phyloP scores from a whole-genome alignment of 2,113 vertebrate species.

The Leptobrachium ailaonicum region DNA sequence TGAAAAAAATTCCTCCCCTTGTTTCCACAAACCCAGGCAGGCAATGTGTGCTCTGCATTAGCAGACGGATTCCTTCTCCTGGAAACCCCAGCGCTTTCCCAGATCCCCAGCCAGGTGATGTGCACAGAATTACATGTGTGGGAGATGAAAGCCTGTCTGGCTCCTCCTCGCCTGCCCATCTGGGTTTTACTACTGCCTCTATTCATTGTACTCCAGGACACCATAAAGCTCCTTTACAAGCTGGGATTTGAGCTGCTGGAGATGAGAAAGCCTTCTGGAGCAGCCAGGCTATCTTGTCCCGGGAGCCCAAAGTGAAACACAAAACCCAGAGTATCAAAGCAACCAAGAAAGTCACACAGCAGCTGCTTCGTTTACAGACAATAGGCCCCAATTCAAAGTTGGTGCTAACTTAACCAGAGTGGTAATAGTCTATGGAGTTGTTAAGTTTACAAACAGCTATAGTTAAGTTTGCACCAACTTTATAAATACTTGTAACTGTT shows the following conservation, averaged over 20 bases:
- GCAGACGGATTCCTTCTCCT: not conserved
- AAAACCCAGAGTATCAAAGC: not conserved
- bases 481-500: no score
- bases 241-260: constrained; percentile 2
- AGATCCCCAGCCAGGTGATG: constrained; percentile 8
- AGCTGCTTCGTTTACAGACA: not conserved
- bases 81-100: not conserved
- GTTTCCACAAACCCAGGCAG: not conserved
- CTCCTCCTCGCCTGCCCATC: constrained; percentile 29
- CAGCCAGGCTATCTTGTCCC: not conserved
- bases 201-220: constrained; percentile 19
- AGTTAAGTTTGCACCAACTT: no score
- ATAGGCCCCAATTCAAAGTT: no score
- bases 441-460: no score
- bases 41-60: not conserved
- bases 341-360: not conserved
- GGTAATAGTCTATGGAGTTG: no score
- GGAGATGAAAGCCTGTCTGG: constrained; percentile 15
- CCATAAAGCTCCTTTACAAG: constrained; percentile 18
- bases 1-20: not conserved
- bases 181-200: constrained; percentile 28
- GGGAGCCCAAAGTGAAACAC: not conserved
- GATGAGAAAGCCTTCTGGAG: not conserved
- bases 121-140: constrained; percentile 18
- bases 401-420: no score